These are phyloP conservation scores for Folsomia candida DNA, from an alignment of 2,888 invertebrate species.

Conservation along the genomic window DNA sequence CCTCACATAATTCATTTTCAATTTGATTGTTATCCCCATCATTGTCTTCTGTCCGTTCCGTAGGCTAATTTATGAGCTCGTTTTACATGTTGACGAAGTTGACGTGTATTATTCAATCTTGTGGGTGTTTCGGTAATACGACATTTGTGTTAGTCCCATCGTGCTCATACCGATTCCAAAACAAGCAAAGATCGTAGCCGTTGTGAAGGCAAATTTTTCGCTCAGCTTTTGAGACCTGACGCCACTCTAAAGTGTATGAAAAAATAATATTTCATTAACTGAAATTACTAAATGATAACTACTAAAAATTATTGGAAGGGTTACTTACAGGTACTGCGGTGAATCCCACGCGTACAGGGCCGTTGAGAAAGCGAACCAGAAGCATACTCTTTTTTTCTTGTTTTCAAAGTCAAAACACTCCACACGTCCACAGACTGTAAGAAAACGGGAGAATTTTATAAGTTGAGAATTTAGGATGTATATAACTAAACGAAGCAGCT, in stretches of 20 bases:
- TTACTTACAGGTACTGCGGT: conserved; percentile 32
- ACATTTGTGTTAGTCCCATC: conserved; percentile 42
- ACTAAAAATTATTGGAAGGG: too few species aligned
- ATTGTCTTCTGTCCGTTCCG: too few species aligned
- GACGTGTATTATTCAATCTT: conserved; percentile 26
- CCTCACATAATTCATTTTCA: too few species aligned
- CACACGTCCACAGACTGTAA: too few species aligned
- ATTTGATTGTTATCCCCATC: too few species aligned
- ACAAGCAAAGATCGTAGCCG: conserved; percentile 42
- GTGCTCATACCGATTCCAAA: conserved; percentile 47
- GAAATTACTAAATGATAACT: too few species aligned
- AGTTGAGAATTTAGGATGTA: too few species aligned
- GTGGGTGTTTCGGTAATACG: conserved; percentile 27
- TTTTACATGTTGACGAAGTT: not conserved
- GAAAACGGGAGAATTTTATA: too few species aligned
- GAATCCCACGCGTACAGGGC: conserved; percentile 44
- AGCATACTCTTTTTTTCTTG: conserved; percentile 39
- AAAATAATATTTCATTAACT: not conserved
- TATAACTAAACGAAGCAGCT: too few species aligned
- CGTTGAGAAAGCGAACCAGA: conserved; percentile 42
- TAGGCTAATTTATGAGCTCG: not conserved
- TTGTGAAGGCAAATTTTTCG: conserved; percentile 45
- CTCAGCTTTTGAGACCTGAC: conserved; percentile 34
- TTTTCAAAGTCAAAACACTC: not conserved
- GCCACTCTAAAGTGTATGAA: conserved; percentile 25